Base-by-base conservation (phyloP, 2,113 vertebrate genomes). In the Lepus europaeus region DNA sequence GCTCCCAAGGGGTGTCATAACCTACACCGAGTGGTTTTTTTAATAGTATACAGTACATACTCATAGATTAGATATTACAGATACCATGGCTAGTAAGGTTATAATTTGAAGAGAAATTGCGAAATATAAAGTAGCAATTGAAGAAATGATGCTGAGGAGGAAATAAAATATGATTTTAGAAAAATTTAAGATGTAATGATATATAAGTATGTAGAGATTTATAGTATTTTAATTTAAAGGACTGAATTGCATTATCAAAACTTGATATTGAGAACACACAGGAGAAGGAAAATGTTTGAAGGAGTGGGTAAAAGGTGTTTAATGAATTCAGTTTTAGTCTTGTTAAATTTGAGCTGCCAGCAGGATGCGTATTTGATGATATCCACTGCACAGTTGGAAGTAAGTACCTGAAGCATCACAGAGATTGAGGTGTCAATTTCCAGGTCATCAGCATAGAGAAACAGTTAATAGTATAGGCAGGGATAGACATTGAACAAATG, bases 371-470 rank as follows among this genome's bases (percentile, higher is more conserved):
- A 29, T 83, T 79, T 89, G 83, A 93, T 86, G 73, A 70, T 88
- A 36, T 31, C 63, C 68, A 25, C 23, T 39, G 49, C 90, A 89
- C 79, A 64, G 90, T n/a, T 68, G 83, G 87, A 82, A 86, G 66
- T 74, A 80, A 91, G 92, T 27, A 63, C 82, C 92, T 49, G 63
- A 94, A 92, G 51, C 82, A 77, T 61, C 31, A 22, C 72, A 39
- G 63, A 89, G 66, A 72, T 88, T 56, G 86, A 80, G 63, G 70
- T 88, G 78, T 93, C 89, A 92, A 63, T 95, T 93, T 96, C 45
- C 36, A 85, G 73, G 82, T 95, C 83, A 89, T 94, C 19, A 56
- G 63, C 53, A 53, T 81, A 72, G 45, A 85, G 74, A 87, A 72
- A 33, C 4, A 61, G 82, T 83, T 80, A 84, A 72, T 88, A 82